phyloP scores from a whole-genome alignment of 2,797 vertebrate genomes.

The Scyliorhinus canicula region DNA sequence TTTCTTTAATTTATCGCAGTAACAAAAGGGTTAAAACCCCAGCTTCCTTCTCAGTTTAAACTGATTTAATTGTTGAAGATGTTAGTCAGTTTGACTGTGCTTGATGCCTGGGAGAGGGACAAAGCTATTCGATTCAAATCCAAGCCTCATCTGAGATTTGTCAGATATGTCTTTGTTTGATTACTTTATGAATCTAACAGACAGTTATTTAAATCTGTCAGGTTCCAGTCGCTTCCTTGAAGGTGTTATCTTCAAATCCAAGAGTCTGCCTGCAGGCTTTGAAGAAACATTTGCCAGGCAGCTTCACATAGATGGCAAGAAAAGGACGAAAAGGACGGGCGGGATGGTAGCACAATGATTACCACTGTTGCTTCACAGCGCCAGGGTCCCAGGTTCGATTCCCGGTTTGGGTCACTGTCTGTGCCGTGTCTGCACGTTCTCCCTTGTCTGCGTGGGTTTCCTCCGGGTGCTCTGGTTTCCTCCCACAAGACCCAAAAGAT shows the following conservation, averaged over 20 bases:
- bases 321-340: neutral
- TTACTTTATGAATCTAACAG: neutral
- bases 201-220: neutral
- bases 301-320: neutral
- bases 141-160: neutral
- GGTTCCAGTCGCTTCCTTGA: neutral
- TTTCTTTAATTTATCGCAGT: neutral
- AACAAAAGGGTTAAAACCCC: neutral
- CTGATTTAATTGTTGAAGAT: neutral
- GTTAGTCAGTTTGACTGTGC: neutral
- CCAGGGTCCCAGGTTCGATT: too few relatives aligned
- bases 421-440: too few relatives aligned
- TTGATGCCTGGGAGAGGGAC: neutral
- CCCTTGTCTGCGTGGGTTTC: too few relatives aligned
- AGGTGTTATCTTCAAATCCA: neutral
- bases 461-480: too few relatives aligned
- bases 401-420: too few relatives aligned
- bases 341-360: too few relatives aligned
- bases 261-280: neutral
- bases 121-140: neutral
- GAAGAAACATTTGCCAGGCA: neutral
- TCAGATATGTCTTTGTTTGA: neutral
- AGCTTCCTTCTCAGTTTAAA: neutral
- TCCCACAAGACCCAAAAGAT: too few relatives aligned
- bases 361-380: too few relatives aligned